Percentiles rank a stretch among this genome's conserved stretches.
These are phyloP conservation scores for Orthonyx spaldingii DNA, from an alignment of 2,113 vertebrate genomes.

Conservation along the genomic window DNA sequence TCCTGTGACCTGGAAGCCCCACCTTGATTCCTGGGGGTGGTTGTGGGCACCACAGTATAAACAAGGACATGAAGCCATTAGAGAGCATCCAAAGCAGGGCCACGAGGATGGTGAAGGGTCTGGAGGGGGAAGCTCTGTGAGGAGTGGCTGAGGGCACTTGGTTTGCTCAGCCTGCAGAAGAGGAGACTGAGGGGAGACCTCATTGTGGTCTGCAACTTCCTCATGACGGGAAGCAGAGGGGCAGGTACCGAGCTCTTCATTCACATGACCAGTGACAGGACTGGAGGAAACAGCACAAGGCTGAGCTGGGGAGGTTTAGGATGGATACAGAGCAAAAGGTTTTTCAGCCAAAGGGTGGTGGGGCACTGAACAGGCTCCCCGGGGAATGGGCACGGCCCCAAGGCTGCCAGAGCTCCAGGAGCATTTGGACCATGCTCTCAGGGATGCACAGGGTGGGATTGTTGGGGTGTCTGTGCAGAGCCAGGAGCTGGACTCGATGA, in stretches of 20 bases:
- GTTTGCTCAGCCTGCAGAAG: not conserved
- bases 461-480: not conserved
- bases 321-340: not conserved
- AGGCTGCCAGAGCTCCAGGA: not conserved
- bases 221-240: not conserved
- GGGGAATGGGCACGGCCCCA: fast-evolving
- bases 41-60: not conserved
- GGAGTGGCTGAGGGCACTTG: not conserved
- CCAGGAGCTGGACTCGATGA: not conserved
- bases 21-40: not conserved
- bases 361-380: not conserved
- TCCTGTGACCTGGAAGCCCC: not conserved
- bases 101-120: not conserved
- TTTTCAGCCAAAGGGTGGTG: not conserved
- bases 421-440: fast-evolving
- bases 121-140: not conserved
- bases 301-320: not conserved
- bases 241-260: fast-evolving
- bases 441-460: not conserved
- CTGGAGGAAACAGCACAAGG: not conserved
- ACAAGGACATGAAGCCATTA: not conserved
- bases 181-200: not conserved
- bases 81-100: not conserved
- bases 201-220: fast-evolving
- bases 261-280: not conserved